A percentile compares a stretch with the other conserved stretches of the same genome.
Conservation (phyloP, 2,888 invertebrate genomes). For the Alloplasta piceator region DNA sequence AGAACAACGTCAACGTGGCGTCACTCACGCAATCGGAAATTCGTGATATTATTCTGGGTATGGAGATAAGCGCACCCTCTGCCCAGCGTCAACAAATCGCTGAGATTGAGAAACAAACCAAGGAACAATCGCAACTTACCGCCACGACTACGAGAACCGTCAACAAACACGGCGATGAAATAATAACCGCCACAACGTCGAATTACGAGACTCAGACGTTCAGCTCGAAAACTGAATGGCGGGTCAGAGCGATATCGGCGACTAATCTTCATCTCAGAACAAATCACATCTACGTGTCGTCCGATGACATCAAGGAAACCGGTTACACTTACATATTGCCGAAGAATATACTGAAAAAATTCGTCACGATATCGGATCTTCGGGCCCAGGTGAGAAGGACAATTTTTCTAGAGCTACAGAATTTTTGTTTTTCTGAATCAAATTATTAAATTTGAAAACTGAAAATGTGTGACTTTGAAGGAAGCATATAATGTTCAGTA, state of each 20-base stretch:
- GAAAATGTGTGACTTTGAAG: too few species aligned
- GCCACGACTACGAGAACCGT: slow-evolving; percentile 99
- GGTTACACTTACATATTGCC: slow-evolving; percentile 97
- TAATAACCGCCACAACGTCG: slow-evolving; percentile 99
- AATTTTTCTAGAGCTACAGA: slow-evolving; percentile 60
- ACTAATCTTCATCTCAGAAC: slow-evolving; percentile 98
- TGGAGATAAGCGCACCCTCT: slow-evolving; percentile 99
- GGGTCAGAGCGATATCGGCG: slow-evolving; percentile 98
- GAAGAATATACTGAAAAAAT: slow-evolving; percentile 99
- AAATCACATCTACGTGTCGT: slow-evolving; percentile 99
- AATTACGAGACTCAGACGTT: slow-evolving; percentile 99
- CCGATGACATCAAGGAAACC: slow-evolving; percentile 99
- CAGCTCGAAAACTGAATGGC: slow-evolving; percentile 99
- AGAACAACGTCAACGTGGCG: slow-evolving; percentile 99
- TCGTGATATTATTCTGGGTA: slow-evolving; percentile 99
- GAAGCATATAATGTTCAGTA: too few species aligned
- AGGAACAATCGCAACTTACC: slow-evolving; percentile 98
- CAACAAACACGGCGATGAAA: slow-evolving; percentile 99
- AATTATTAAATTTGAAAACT: too few species aligned
- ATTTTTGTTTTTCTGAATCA: slow-evolving; percentile 6
- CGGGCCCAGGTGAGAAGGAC: slow-evolving; percentile 91
- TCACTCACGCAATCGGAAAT: slow-evolving; percentile 99
- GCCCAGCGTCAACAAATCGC: slow-evolving; percentile 99
- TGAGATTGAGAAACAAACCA: slow-evolving; percentile 99
- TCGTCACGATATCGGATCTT: slow-evolving; percentile 99